Evolutionary conservation across 2,888 invertebrate species (phyloP), one percentile per base, ranked within the genome.

Genomic region (Lacanobia wlatinum): DNA sequence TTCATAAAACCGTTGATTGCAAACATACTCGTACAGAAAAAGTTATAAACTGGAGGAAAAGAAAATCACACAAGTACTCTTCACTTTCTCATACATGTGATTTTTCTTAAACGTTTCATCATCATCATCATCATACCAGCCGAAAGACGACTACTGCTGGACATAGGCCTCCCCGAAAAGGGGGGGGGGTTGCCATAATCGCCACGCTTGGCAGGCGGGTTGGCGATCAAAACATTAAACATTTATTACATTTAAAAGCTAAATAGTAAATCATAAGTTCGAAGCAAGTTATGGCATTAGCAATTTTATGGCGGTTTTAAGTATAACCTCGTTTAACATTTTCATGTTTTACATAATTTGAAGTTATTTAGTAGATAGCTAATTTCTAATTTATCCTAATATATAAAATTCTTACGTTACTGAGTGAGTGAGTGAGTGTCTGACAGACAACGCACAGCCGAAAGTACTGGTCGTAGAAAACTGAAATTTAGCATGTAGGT

Each of bases 221-320:
- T n/a, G n/a, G n/a, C n/a, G n/a, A n/a, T n/a, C n/a, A n/a, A n/a
- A n/a, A n/a, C n/a, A n/a, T n/a, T n/a, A n/a, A 80, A 58, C 48
- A 74, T 82, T 76, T 77, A 76, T 80, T 71, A 71, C 62, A 70
- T 63, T 56, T 58, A 60, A 55, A 77, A 76, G 75, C 61, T 73
- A 76, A 61, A 73, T 66, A 73, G 68, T 78, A 83, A 85, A 84
- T 83, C 80, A 82, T 85, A 84, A 85, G 74, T 83, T 80, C 53
- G 78, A 82, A 80, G 82, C 71, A 80, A 82, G 80, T 81, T 82
- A 81, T 82, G 73, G 75, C 80, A 84, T 78, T 65, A 68, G 80
- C 70, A 82, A 77, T 84, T 88, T 88, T 87, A 87, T 86, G 73
- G 70, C 63, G 68, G 70, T 83, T 84, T 48, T 75, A 70, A 84